These are phyloP conservation scores for Lacerta bilineata DNA, from an alignment of 2,797 vertebrate genomes.

Conservation along the genomic window DNA sequence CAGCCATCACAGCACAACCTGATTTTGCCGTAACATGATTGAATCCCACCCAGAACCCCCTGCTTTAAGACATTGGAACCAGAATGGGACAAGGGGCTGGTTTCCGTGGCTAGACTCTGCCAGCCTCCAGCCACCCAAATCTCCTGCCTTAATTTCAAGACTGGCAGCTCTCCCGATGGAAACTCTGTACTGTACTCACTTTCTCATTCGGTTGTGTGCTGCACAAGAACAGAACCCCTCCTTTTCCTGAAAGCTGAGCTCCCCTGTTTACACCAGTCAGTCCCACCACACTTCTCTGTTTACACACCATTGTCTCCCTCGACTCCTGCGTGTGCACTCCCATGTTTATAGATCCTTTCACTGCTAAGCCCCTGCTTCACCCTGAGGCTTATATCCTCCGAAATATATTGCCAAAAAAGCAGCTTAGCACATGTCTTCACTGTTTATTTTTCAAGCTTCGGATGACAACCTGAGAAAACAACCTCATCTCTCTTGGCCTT, in stretches of 20 bases:
- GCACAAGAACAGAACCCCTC: background rate
- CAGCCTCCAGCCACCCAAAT: background rate
- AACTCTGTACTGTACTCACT: background rate
- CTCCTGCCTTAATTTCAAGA: background rate
- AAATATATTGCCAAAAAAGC: slow-evolving; percentile 37
- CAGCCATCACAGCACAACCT: no score
- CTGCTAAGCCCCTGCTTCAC: slow-evolving; percentile 14
- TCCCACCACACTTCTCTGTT: slow-evolving; percentile 54
- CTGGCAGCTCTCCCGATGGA: background rate
- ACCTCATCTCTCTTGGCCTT: slow-evolving; percentile 53
- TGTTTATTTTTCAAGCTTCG: slow-evolving; percentile 21
- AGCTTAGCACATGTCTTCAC: background rate
- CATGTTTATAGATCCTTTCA: slow-evolving; percentile 3
- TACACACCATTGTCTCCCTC: slow-evolving; percentile 18
- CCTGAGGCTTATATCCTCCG: slow-evolving; percentile 21
- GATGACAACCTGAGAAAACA: slow-evolving; percentile 55
- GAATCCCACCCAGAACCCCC: no score
- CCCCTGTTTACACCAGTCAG: slow-evolving; percentile 13
- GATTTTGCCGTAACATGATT: no score
- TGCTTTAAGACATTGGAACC: background rate
- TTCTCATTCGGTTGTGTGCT: background rate
- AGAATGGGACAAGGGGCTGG: background rate
- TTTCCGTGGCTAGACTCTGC: background rate
- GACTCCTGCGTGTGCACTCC: background rate
- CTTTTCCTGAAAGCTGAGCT: slow-evolving; percentile 18